These are phyloP conservation scores for Euproctis similis DNA, from an alignment of 2,888 invertebrate species.

Conservation along the genomic window DNA sequence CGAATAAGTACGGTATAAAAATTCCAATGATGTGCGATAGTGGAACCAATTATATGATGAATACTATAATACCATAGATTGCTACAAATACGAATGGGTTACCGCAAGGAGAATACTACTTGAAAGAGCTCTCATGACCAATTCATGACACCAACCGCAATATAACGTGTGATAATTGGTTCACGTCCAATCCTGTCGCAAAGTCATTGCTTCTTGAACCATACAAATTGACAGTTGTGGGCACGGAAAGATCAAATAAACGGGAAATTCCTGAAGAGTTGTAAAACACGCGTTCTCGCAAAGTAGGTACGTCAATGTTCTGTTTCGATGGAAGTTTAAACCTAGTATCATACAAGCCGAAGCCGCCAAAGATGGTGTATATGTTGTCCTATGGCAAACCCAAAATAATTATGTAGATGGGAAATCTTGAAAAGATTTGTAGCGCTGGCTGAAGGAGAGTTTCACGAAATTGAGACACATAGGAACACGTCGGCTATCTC, in stretches of 20 bases:
- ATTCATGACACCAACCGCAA: slow-evolving; percentile 3
- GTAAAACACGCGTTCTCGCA: neutral
- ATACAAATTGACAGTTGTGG: slow-evolving; percentile 1
- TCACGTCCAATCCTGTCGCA: slow-evolving; percentile 1
- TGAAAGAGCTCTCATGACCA: slow-evolving; percentile 12
- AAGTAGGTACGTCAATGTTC: neutral
- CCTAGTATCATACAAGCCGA: neutral
- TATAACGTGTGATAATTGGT: slow-evolving; percentile 4
- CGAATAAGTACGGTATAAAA: slow-evolving; percentile 15
- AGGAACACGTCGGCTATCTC: slow-evolving; percentile 5
- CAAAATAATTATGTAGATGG: neutral
- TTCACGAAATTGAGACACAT: slow-evolving; percentile 6
- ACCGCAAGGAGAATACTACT: slow-evolving; percentile 22
- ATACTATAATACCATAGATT: slow-evolving; percentile 25
- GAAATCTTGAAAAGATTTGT: slow-evolving; percentile 6
- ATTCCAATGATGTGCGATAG: neutral
- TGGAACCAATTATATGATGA: slow-evolving; percentile 17
- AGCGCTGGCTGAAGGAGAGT: slow-evolving; percentile 5
- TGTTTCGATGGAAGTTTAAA: neutral
- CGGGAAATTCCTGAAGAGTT: slow-evolving; percentile 1
- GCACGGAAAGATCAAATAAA: neutral
- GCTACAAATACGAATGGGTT: slow-evolving; percentile 20
- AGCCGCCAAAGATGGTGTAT: neutral
- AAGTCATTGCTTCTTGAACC: slow-evolving; percentile 1
- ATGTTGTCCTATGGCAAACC: neutral